phyloP scores from a whole-genome alignment of 1,140 invertebrate species.

The Wiebesia pumilae region DNA sequence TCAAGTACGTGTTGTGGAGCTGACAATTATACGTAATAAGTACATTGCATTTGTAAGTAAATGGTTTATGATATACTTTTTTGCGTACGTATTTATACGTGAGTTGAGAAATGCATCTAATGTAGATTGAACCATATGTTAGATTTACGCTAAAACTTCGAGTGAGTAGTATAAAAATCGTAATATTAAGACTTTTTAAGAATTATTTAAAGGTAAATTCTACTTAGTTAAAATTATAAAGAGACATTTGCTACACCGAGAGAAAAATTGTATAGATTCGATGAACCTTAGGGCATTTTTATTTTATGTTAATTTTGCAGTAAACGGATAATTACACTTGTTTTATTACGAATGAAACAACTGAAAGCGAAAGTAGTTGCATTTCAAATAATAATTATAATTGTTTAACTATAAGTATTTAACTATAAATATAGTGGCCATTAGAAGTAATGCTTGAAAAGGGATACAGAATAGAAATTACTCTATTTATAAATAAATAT shows the following conservation, averaged over 20 bases:
- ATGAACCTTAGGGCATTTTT: neutral
- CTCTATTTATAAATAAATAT: neutral
- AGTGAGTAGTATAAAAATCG: neutral
- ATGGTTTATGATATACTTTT: neutral
- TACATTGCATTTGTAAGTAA: neutral
- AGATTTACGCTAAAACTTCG: neutral
- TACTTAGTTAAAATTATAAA: neutral
- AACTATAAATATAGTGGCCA: too few species aligned
- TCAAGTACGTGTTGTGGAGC: too few species aligned
- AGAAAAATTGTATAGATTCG: neutral
- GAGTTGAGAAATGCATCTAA: neutral
- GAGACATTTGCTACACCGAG: neutral
- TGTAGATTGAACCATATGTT: neutral
- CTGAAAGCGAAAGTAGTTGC: neutral
- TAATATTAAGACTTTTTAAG: neutral
- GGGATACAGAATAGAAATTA: neutral
- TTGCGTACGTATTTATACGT: neutral
- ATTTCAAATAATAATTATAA: too few species aligned
- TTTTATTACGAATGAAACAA: neutral
- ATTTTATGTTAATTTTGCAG: neutral
- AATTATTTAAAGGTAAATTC: slow-evolving; percentile 5
- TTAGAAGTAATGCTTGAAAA: neutral
- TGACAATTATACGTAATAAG: neutral
- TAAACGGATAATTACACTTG: neutral
- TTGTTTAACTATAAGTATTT: too few species aligned